These are phyloP conservation scores for Drosophila saltans DNA, from an alignment of 1,140 invertebrate genomes.

Conservation along the genomic window DNA sequence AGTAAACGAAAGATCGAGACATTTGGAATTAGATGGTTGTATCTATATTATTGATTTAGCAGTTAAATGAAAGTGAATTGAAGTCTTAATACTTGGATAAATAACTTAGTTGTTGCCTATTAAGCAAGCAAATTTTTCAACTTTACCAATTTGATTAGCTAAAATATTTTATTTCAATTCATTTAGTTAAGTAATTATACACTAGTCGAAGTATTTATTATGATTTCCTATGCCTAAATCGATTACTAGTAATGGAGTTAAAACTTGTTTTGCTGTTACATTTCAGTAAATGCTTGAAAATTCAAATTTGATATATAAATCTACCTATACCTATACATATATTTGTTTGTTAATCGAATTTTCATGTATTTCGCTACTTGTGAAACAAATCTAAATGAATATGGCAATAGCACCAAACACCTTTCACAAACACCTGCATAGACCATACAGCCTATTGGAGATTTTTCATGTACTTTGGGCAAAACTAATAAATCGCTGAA, in stretches of 20 bases:
- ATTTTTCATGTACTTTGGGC: constrained; percentile 35
- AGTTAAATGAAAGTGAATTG: background rate
- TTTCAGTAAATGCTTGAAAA: background rate
- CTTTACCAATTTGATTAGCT: too few species aligned
- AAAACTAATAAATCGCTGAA: constrained; percentile 59
- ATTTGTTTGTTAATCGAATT: background rate
- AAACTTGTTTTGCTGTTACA: background rate
- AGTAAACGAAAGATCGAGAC: background rate
- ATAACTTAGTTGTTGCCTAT: too few species aligned
- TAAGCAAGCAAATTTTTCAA: too few species aligned
- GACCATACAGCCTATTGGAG: background rate
- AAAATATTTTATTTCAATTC: too few species aligned
- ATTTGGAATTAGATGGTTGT: background rate
- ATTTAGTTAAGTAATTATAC: too few species aligned
- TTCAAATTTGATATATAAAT: background rate
- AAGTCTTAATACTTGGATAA: too few species aligned
- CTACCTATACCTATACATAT: background rate
- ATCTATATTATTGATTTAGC: background rate
- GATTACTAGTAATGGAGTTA: too few species aligned
- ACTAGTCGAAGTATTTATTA: too few species aligned
- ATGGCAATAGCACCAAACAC: constrained; percentile 1
- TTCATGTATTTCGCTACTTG: constrained; percentile 2
- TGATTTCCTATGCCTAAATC: too few species aligned
- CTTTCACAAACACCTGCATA: constrained; percentile 9
- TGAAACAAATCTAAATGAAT: constrained; percentile 7